phyloP scores from a whole-genome alignment of 2,113 vertebrate species.

The Ageneiosus marmoratus region DNA sequence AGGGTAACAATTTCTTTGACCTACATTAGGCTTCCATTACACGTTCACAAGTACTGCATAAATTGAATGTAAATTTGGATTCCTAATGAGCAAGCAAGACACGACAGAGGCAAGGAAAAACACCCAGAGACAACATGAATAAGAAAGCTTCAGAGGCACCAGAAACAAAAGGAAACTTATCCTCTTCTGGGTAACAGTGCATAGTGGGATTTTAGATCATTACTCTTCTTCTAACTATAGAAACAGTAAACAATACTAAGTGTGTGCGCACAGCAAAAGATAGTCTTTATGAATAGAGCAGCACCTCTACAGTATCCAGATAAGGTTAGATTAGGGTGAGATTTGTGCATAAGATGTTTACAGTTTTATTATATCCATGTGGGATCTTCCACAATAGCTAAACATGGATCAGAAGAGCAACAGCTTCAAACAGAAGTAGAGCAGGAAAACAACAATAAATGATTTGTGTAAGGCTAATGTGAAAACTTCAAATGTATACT shows the following conservation, averaged over 20 bases:
- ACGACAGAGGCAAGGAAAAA: neutral
- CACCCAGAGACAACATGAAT: neutral
- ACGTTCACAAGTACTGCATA: neutral
- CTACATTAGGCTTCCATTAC: neutral
- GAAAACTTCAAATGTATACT: neutral
- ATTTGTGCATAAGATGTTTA: neutral
- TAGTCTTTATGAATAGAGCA: neutral
- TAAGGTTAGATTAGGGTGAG: neutral
- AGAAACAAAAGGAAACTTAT: neutral
- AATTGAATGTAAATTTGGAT: neutral
- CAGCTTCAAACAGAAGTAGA: neutral
- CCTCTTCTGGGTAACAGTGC: neutral
- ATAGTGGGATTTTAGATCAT: neutral
- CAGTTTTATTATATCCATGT: neutral
- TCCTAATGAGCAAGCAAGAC: neutral
- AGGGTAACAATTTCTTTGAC: neutral
- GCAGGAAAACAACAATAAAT: neutral
- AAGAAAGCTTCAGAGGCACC: neutral
- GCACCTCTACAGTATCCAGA: neutral
- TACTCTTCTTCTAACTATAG: neutral
- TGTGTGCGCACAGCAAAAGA: neutral
- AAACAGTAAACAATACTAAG: neutral
- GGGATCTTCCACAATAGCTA: neutral
- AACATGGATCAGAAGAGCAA: neutral
- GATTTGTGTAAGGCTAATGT: neutral